These are phyloP conservation scores for Vidua chalybeata DNA, from an alignment of 2,113 vertebrate genomes.

Conservation along the genomic window DNA sequence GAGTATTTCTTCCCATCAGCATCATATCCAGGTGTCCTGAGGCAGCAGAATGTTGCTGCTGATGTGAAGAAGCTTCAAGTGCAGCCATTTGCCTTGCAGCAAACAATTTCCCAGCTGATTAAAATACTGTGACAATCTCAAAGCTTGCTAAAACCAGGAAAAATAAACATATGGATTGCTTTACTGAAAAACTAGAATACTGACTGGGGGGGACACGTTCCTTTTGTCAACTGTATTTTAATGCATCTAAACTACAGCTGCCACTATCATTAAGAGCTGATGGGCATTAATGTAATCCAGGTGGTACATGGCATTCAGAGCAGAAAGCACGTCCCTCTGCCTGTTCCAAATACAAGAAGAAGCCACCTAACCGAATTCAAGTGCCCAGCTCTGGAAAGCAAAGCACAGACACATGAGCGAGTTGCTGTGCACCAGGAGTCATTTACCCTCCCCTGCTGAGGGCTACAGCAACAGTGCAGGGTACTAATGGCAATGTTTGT, in stretches of 20 bases:
- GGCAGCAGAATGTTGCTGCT: background rate
- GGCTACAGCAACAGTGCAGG: background rate
- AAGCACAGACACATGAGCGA: background rate
- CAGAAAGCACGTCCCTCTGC: background rate
- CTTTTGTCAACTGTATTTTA: background rate
- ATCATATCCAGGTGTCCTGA: background rate
- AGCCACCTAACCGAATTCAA: background rate
- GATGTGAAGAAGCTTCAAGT: background rate
- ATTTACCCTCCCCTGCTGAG: background rate
- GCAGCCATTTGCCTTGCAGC: background rate
- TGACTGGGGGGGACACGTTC: background rate
- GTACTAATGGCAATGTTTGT: rapidly evolving
- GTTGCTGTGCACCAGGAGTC: background rate
- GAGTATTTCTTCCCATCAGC: background rate
- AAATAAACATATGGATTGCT: background rate
- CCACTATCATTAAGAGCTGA: background rate
- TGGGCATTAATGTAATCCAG: background rate
- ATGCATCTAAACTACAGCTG: background rate
- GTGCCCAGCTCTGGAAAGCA: background rate
- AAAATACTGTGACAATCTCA: background rate
- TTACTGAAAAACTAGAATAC: background rate
- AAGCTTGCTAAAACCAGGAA: conserved; percentile 6
- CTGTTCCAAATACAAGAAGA: background rate
- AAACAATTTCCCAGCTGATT: background rate
- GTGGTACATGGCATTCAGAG: background rate